Evolutionary conservation across 2,797 vertebrate species (phyloP).

Genomic region (Rhincodon typus): DNA sequence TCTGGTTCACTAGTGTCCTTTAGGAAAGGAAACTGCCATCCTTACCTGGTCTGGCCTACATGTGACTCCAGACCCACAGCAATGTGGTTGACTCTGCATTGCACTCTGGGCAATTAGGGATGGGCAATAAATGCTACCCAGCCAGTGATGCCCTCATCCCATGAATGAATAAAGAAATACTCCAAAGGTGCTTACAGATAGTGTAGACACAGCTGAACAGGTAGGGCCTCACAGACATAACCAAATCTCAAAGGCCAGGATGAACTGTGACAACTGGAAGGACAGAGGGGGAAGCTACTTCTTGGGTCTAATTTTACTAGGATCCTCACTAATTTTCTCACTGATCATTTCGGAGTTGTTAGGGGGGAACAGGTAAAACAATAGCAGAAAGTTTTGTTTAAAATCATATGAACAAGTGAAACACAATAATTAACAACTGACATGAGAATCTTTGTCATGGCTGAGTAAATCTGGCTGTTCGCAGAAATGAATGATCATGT

Average conservation of each 20-base stretch:
- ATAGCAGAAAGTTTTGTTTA: neutral
- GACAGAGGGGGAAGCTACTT: neutral
- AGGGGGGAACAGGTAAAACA: neutral
- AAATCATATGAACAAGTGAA: neutral
- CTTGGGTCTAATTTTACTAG: neutral
- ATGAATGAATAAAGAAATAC: constrained; percentile 50
- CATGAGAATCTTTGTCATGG: neutral
- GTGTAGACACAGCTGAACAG: constrained; percentile 25
- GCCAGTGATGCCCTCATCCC: too few relatives aligned
- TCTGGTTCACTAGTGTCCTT: too few relatives aligned
- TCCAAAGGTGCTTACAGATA: constrained; percentile 44
- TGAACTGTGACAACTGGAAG: neutral
- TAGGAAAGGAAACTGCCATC: too few relatives aligned
- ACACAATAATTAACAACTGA: neutral
- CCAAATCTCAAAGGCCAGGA: constrained; percentile 28
- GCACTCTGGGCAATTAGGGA: too few relatives aligned
- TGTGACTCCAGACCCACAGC: too few relatives aligned
- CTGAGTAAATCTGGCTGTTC: neutral
- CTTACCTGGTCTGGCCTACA: too few relatives aligned
- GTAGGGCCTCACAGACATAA: constrained; percentile 1
- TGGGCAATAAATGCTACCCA: too few relatives aligned
- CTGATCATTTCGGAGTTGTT: neutral
- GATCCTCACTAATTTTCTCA: neutral
- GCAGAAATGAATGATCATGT: neutral
- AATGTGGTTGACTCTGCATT: too few relatives aligned